Base-by-base conservation (phyloP, 2,797 vertebrate species). In the Phoeniculus purpureus region DNA sequence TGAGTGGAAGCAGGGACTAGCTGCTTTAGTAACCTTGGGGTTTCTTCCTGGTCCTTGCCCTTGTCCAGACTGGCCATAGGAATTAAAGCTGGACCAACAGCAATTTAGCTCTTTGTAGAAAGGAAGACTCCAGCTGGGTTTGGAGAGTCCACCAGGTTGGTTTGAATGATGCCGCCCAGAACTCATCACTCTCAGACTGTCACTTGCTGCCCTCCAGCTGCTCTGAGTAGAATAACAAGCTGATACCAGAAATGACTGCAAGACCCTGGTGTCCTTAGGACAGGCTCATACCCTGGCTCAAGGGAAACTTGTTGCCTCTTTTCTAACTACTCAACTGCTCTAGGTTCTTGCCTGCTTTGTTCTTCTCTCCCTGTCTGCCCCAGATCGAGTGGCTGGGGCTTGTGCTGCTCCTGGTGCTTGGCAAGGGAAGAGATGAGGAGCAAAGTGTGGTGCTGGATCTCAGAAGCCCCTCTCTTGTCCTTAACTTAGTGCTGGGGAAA, bases 191-290 rank as follows among this genome's bases (percentile, higher is more conserved):
- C 70, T 89, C 95, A 37, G 18, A 47, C 92, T 97, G 92, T 96
- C 72, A 70, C 32, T 79, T 90, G 64, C 92, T 93, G 94, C 97
- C 98, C 97, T 94, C 98, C 96, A 78, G 94, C 94, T 97, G 88
- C 45, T 25, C 26, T 74, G 84, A 55, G 6, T 52, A 86, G 94
- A 89, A 96, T 58, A 62, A 81, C 88, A 95, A 62, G 2, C 65
- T 66, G 37, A 32, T 85, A 10, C 31, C 20, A 18, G 32, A 6
- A 34, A 17, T 14, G 74, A 13, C 56, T 51, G 48, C 26, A 34
- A 26, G 65, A 18, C 40, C 47, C 25, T 19, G 32, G 15, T 23
- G 74, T 29, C 8, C 0, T 23, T 67, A 11, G 25, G 67, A 56
- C 74, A 48, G 56, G 18, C 14, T 54, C 65, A 15, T 12, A 9